Conservation (phyloP, 2,888 invertebrate species). For the Ecdyonurus torrentis region DNA sequence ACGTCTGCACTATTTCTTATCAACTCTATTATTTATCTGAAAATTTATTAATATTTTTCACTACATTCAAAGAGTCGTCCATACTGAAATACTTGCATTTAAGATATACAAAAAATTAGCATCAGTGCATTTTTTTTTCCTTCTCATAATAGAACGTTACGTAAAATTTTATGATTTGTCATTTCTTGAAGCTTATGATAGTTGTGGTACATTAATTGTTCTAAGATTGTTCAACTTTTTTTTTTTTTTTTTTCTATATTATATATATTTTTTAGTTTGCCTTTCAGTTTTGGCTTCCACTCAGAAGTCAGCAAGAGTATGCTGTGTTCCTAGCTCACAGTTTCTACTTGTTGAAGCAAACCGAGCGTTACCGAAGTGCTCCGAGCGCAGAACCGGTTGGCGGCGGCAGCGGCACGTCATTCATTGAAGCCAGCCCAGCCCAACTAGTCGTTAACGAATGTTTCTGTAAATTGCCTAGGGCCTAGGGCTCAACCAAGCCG, state of each 20-base stretch:
- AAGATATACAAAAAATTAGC: not conserved
- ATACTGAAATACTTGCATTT: not conserved
- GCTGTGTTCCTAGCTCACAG: not conserved
- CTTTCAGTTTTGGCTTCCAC: no score
- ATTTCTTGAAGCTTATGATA: no score
- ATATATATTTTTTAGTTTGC: no score
- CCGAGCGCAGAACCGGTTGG: not conserved
- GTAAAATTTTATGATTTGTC: no score
- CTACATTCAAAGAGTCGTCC: no score
- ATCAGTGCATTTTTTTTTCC: no score
- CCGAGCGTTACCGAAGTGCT: not conserved
- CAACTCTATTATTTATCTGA: not conserved
- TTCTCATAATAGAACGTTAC: no score
- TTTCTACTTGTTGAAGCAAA: not conserved
- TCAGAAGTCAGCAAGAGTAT: no score
- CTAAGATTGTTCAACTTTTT: not conserved
- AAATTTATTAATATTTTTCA: not conserved
- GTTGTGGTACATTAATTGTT: not conserved
- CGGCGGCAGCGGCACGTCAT: not conserved
- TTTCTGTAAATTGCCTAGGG: not conserved
- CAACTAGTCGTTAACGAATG: not conserved
- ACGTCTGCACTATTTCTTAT: not conserved
- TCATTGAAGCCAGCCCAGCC: not conserved
- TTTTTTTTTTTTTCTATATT: no score
- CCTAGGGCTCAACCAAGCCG: not conserved